Evolutionary conservation across 2,888 invertebrate genomes (phyloP).

Genomic region (Oscheius myriophilus): DNA sequence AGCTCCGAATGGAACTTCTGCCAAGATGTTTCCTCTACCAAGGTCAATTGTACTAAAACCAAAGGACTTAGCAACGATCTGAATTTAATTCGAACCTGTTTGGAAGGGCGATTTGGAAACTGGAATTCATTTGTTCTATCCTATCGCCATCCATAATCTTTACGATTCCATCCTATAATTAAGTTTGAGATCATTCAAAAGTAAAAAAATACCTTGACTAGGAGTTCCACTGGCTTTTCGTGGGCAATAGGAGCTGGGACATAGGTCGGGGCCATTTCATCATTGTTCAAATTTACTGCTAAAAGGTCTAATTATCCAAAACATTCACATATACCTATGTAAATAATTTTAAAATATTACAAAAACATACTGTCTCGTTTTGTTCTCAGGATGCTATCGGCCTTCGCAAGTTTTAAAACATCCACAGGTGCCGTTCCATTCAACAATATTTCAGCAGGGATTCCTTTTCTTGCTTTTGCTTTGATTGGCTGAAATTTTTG

Average conservation of each 20-base stretch:
- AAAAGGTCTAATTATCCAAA: conserved; percentile 4
- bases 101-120: conserved; percentile 20
- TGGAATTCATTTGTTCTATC: conserved; percentile 26
- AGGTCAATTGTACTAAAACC: not conserved
- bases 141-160: conserved; percentile 36
- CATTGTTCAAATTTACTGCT: conserved; percentile 5
- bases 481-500: conserved; percentile 45
- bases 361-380: conserved; percentile 10
- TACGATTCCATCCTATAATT: conserved; percentile 37
- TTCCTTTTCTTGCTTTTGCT: conserved; percentile 38
- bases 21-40: not conserved
- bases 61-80: not conserved
- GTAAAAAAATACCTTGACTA: conserved; percentile 15
- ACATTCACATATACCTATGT: no score
- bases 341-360: not conserved
- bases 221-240: conserved; percentile 20
- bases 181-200: not conserved
- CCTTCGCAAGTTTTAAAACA: conserved; percentile 19
- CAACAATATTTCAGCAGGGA: conserved; percentile 34
- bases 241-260: conserved; percentile 35
- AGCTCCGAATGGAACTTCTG: conserved; percentile 35
- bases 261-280: conserved; percentile 28
- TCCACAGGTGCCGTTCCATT: conserved; percentile 41
- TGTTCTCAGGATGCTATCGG: not conserved
- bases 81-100: not conserved